Conservation (phyloP, 2,113 vertebrate species). For the Trematomus loennbergii region DNA sequence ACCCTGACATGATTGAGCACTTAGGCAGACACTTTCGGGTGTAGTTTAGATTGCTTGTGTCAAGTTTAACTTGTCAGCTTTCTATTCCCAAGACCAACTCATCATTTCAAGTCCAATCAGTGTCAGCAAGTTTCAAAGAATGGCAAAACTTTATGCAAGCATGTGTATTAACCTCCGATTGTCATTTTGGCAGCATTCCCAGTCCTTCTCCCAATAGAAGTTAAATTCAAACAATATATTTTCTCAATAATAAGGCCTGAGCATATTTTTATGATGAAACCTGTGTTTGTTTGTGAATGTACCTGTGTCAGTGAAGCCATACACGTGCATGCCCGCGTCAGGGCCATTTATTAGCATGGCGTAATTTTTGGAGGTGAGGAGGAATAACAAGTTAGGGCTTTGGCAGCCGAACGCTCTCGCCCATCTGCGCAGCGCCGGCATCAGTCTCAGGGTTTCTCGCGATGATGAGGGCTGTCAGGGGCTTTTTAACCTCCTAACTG, state of each 20-base stretch:
- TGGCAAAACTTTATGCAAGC: constrained; percentile 46
- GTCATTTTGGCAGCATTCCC: constrained; percentile 20
- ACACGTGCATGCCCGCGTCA: constrained; percentile 89
- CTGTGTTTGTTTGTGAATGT: constrained; percentile 14
- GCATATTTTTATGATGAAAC: neutral
- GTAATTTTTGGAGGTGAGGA: constrained; percentile 96
- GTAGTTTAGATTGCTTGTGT: constrained; percentile 72
- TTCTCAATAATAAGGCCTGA: constrained; percentile 79
- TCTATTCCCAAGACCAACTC: constrained; percentile 58
- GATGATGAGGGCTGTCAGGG: constrained; percentile 98
- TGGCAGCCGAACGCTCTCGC: constrained; percentile 92
- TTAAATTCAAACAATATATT: constrained; percentile 5
- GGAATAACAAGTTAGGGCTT: constrained; percentile 97
- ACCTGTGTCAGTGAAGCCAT: constrained; percentile 38
- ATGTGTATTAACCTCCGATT: constrained; percentile 19
- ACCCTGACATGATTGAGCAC: constrained; percentile 73
- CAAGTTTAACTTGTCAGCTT: constrained; percentile 74
- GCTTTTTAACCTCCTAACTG: constrained; percentile 99
- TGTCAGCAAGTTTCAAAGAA: constrained; percentile 63
- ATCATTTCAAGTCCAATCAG: constrained; percentile 66
- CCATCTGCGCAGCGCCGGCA: constrained; percentile 95
- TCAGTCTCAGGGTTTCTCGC: constrained; percentile 97
- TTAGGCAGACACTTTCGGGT: constrained; percentile 65
- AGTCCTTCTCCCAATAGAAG: neutral
- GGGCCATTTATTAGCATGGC: constrained; percentile 92